Conservation (phyloP, 2,797 vertebrate genomes). For the Pelodytes ibericus region DNA sequence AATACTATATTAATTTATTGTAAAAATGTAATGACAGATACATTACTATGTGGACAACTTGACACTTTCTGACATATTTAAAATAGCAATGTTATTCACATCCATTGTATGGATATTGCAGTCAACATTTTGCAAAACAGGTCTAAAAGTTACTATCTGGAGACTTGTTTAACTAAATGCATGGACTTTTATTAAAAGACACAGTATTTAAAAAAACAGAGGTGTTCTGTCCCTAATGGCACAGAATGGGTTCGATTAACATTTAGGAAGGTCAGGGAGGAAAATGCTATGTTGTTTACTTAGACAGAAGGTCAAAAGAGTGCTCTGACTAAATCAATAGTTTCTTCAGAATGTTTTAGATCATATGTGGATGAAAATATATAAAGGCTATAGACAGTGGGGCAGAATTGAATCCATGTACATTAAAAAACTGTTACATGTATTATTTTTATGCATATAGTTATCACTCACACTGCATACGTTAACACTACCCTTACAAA, state of each 20-base stretch:
- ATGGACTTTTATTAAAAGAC: slow-evolving; percentile 41
- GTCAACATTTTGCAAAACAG: slow-evolving; percentile 7
- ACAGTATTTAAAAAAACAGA: slow-evolving; percentile 31
- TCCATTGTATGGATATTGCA: neutral
- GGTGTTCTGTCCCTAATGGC: slow-evolving; percentile 30
- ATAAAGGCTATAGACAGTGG: slow-evolving; percentile 27
- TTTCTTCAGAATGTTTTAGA: slow-evolving; percentile 47
- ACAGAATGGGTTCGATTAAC: slow-evolving; percentile 47
- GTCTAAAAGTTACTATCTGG: slow-evolving; percentile 7
- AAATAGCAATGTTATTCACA: too few relatives aligned
- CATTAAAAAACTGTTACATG: slow-evolving; percentile 24
- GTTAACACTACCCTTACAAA: slow-evolving; percentile 25
- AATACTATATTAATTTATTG: too few relatives aligned
- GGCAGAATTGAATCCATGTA: too few relatives aligned
- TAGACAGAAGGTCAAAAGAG: slow-evolving; percentile 53
- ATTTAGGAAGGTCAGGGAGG: slow-evolving; percentile 55
- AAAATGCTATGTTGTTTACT: slow-evolving; percentile 55
- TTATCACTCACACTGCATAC: slow-evolving; percentile 39
- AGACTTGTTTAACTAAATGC: slow-evolving; percentile 21
- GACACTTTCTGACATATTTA: too few relatives aligned
- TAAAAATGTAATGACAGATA: too few relatives aligned
- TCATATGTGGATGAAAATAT: slow-evolving; percentile 41
- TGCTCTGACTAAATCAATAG: slow-evolving; percentile 53
- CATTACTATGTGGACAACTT: too few relatives aligned
- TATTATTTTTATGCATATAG: slow-evolving; percentile 31